Conservation (phyloP, 2,113 vertebrate species). For the Poeciliopsis prolifica region DNA sequence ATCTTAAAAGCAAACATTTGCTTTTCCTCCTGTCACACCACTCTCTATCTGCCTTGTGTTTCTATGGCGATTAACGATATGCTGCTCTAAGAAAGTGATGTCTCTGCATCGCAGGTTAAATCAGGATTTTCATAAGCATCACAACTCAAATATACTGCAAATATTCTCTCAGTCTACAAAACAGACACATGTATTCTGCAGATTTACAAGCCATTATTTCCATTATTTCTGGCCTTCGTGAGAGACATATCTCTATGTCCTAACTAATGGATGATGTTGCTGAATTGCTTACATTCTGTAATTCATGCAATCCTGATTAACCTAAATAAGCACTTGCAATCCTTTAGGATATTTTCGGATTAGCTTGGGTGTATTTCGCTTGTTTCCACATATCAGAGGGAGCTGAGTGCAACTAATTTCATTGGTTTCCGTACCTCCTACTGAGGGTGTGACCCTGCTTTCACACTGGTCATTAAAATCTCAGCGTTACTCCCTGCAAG, state of each 20-base stretch:
- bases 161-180: neutral
- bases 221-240: neutral
- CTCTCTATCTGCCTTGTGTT: no score
- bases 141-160: neutral
- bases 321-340: constrained; percentile 40
- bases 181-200: neutral
- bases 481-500: constrained; percentile 63
- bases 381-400: constrained; percentile 39
- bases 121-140: neutral
- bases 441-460: constrained; percentile 66
- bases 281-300: constrained; percentile 29
- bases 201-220: neutral
- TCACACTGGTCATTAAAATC: constrained; percentile 72
- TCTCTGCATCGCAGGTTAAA: no score
- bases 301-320: constrained; percentile 28
- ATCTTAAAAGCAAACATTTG: neutral
- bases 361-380: constrained; percentile 21
- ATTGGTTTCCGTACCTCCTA: constrained; percentile 60
- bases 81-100: no score
- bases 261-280: constrained; percentile 25
- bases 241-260: constrained; percentile 22
- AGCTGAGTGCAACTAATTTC: constrained; percentile 59
- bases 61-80: no score
- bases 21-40: neutral
- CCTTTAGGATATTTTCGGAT: constrained; percentile 23